Conservation (phyloP, 2,888 invertebrate species). For the Branchinecta sandiegonensis region DNA sequence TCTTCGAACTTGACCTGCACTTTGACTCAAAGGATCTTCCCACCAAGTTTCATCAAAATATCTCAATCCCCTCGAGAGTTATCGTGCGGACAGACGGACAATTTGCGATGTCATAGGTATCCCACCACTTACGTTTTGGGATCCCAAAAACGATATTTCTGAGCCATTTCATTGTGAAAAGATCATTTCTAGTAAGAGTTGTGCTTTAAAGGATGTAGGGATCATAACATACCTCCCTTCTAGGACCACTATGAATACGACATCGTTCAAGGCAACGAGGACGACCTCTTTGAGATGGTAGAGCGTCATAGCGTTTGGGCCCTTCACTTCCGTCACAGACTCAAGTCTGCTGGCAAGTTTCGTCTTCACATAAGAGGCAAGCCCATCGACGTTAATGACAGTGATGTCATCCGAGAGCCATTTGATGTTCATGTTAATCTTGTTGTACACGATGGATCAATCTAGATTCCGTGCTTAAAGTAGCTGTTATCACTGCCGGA, state of each 20-base stretch:
- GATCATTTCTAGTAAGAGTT: too few relatives aligned
- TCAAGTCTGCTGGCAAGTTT: constrained; percentile 41
- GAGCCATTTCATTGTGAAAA: too few relatives aligned
- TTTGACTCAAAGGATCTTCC: too few relatives aligned
- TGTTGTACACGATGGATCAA: constrained; percentile 8
- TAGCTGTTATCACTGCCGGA: too few relatives aligned
- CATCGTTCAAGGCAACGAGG: constrained; percentile 44
- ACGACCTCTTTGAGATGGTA: constrained; percentile 43
- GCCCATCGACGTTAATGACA: constrained; percentile 20
- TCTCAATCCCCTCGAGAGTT: too few relatives aligned
- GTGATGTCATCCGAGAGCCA: constrained; percentile 15
- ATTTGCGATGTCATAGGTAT: too few relatives aligned
- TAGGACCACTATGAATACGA: constrained; percentile 44
- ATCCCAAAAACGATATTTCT: too few relatives aligned
- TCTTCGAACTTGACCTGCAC: too few relatives aligned
- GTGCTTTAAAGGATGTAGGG: neutral
- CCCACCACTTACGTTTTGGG: too few relatives aligned
- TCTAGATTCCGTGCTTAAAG: neutral
- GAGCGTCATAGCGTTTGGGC: constrained; percentile 45
- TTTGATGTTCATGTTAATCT: constrained; percentile 18
- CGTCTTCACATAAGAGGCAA: constrained; percentile 42
- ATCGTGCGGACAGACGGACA: too few relatives aligned
- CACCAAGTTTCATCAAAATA: too few relatives aligned
- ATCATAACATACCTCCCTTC: constrained; percentile 24
- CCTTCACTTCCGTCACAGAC: constrained; percentile 43